Base-by-base conservation (phyloP, 2,797 vertebrate genomes). In the Gymnoscopelus microlampas region DNA sequence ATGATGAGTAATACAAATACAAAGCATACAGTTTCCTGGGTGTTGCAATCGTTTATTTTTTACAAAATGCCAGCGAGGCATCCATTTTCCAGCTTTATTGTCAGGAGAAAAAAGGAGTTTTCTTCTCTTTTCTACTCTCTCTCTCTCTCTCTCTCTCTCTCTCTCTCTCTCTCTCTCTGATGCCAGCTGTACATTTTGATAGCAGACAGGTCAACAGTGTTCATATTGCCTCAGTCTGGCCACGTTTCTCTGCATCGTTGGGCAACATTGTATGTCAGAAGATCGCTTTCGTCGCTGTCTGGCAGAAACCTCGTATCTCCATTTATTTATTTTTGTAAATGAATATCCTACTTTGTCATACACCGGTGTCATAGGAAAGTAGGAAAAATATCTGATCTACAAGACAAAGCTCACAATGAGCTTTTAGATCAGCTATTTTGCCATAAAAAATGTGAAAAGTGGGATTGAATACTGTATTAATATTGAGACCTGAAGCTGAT, bases 161-260 rank as follows among this genome's bases (percentile, higher is more conserved):
- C 6, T 10, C 39, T 44, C 39, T 44, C 39, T 44, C 8, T 56
- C 49, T 39, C 29, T 49, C 47, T 79, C 60, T n/a, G 15, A 71
- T 3, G 61, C 73, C 82, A 82, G 81, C 82, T 88, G 88, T 85
- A 79, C 80, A 85, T 82, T 76, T 86, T 83, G 89, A 90, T 90
- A 90, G 86, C 83, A 78, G 69, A 54, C 73, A 58, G 79, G 71
- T 47, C 53, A 79, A 75, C 58, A 55, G 60, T 48, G 61, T 60
- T 80, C 67, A 55, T 75, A 64, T 63, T 66, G 73, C 68, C 71
- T 48, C 59, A 60, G 78, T 69, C 72, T 62, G 78, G 80, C 83
- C 85, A 76, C 77, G 73, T 71, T 77, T 64, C 85, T 66, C 70
- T n/a, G 70, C 73, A 53, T 75, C 63, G 77, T 68, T 81, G 15